A percentile compares a stretch with the other conserved stretches of the same genome.
phyloP scores from a whole-genome alignment of 2,797 vertebrate species.

The Hapalemur alaotrensis region DNA sequence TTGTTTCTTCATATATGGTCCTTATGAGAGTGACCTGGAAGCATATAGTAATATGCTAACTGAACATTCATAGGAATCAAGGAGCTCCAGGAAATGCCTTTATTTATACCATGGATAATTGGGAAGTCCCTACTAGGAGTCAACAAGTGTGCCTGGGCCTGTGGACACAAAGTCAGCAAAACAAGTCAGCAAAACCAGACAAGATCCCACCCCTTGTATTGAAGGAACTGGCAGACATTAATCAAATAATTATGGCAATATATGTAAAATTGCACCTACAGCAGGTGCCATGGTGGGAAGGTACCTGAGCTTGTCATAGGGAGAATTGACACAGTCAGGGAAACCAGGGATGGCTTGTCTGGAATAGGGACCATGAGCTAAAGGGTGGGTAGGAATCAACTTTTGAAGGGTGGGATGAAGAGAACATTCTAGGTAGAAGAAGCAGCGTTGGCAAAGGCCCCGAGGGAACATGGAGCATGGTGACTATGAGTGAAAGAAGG shows the following conservation, averaged over 20 bases:
- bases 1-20: background rate
- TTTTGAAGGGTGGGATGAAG: background rate
- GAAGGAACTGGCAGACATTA: background rate
- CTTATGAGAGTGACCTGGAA: background rate
- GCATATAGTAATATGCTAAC: background rate
- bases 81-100: background rate
- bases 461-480: background rate
- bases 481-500: background rate
- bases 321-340: background rate
- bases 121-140: background rate
- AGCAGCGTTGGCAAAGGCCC: background rate
- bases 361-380: background rate
- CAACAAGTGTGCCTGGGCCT: background rate
- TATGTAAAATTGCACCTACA: background rate
- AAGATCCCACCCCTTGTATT: background rate
- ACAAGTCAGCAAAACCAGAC: background rate
- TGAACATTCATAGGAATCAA: background rate
- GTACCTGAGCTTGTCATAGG: background rate
- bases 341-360: background rate
- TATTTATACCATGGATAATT: constrained; percentile 18
- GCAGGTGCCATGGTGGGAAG: background rate
- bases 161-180: background rate
- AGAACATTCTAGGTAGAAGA: constrained; percentile 22
- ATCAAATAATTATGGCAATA: background rate
- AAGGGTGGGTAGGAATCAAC: background rate